phyloP scores from a whole-genome alignment of 2,888 invertebrate genomes.

The Meteorus colon region DNA sequence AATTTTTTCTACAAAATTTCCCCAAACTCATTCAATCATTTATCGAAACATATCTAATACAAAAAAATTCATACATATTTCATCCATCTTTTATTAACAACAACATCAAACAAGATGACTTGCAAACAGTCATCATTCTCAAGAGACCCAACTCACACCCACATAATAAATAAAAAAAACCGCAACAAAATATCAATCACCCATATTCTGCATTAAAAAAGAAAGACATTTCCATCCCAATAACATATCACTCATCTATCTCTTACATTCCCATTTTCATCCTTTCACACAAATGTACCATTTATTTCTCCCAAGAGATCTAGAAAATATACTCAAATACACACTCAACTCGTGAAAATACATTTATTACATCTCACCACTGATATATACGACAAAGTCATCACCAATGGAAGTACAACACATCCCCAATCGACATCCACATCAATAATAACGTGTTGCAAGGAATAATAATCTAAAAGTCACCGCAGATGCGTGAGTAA shows the following conservation, averaged over 20 bases:
- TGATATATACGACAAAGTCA: not conserved
- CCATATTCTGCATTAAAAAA: not conserved
- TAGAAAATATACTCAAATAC: not conserved
- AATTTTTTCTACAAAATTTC: no score
- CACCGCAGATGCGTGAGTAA: conserved; percentile 68
- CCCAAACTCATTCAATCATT: no score
- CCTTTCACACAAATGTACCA: not conserved
- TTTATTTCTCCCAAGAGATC: conserved; percentile 46
- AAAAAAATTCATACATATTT: no score
- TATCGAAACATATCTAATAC: no score
- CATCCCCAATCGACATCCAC: not conserved
- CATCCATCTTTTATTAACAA: no score
- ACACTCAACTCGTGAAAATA: conserved; percentile 16
- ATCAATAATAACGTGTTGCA: conserved; percentile 1
- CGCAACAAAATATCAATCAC: no score
- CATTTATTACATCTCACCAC: not conserved
- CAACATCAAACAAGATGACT: no score
- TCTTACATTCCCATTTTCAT: conserved; percentile 24
- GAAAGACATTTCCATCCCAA: conserved; percentile 28
- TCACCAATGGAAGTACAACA: not conserved
- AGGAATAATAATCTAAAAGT: conserved; percentile 27
- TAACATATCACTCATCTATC: conserved; percentile 32
- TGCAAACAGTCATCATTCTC: no score
- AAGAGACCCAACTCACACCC: no score
- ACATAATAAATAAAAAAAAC: not conserved